Base-by-base conservation (phyloP, 1,140 invertebrate genomes). In the Drosophila varians region DNA sequence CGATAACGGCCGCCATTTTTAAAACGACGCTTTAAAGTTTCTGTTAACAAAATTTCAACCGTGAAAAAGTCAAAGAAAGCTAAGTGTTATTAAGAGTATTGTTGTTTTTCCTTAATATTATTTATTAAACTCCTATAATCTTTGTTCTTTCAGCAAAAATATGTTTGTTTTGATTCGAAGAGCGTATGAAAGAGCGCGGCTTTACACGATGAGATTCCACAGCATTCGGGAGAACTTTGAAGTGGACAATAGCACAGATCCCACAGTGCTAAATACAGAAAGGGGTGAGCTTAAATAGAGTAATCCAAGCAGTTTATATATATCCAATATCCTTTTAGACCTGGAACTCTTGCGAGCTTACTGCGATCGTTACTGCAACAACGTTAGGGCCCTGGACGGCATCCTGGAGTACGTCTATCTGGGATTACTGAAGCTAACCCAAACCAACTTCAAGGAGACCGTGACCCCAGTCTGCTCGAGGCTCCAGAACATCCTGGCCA, bases 391-490 rank as follows among this genome's bases (percentile, higher is more conserved):
- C 4, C 93, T 96, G 21, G 92, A 94, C 51, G 92, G 92, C 9
- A 94, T 97, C 16, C 92, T 93, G 9, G 92, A 93, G 40, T 92
- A 92, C 49, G 93, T 95, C 62, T 92, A 92, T 0, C 66, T 94
- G 4, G 96, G 96, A 1, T 90, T 97, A 21, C 89, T 97, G 38
- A 92, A 94, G 52, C 82, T 97, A 4, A 93, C 94, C 60, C 92
- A 95, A 12, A 86, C 91, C n/a, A 93, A 93, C 28, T 96, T 97
- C 80, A 96, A 96, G 90, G 93, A 93, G 16, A 91, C 93, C 16
- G 93, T 95, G 16, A 92, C 94, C 9, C 94, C 95, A 0, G 94
- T 95, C 40, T 95, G 96, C 1, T 90, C 92, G 4, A 90, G 94
- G 52, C 93, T 96, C 45, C 93, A 96, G 49, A 92, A 93, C 51